Percentiles rank a stretch among this genome's conserved stretches.
Evolutionary conservation across 2,888 invertebrate genomes (phyloP).

Genomic region (Polyommatus icarus): DNA sequence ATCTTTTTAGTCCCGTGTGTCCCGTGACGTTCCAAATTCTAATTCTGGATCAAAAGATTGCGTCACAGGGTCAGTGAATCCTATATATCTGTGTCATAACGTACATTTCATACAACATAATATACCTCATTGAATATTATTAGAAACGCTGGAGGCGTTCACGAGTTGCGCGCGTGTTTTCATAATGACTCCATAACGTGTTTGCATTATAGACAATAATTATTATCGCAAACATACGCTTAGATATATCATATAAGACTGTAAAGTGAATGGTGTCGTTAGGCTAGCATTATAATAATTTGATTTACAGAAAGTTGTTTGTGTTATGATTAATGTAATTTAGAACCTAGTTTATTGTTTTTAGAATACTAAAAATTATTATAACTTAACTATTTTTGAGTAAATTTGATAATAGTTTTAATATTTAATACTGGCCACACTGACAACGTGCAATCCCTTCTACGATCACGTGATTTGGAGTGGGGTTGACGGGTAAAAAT

Average conservation of each 20-base stretch:
- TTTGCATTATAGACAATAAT: constrained; percentile 29
- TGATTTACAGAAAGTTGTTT: not conserved
- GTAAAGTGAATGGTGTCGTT: not conserved
- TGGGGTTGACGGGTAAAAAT: too few species aligned
- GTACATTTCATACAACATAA: constrained; percentile 6
- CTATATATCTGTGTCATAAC: not conserved
- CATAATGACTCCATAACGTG: constrained; percentile 31
- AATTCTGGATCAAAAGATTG: constrained; percentile 9
- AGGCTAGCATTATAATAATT: not conserved
- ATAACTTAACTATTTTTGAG: too few species aligned
- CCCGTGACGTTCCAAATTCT: constrained; percentile 12
- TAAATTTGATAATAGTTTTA: too few species aligned
- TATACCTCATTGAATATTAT: constrained; percentile 21
- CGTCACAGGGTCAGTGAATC: constrained; percentile 28
- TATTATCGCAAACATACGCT: constrained; percentile 29
- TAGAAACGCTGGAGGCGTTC: constrained; percentile 28
- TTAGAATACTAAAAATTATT: too few species aligned
- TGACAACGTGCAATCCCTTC: too few species aligned
- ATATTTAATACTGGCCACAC: too few species aligned
- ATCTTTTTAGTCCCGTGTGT: not conserved
- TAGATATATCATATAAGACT: not conserved
- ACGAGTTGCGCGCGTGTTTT: constrained; percentile 34
- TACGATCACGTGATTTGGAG: too few species aligned
- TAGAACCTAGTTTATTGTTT: too few species aligned
- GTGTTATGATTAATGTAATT: too few species aligned